Evolutionary conservation across 2,888 invertebrate genomes (phyloP), one percentile per base, ranked within the genome.

Genomic region (Oligia latruncula): DNA sequence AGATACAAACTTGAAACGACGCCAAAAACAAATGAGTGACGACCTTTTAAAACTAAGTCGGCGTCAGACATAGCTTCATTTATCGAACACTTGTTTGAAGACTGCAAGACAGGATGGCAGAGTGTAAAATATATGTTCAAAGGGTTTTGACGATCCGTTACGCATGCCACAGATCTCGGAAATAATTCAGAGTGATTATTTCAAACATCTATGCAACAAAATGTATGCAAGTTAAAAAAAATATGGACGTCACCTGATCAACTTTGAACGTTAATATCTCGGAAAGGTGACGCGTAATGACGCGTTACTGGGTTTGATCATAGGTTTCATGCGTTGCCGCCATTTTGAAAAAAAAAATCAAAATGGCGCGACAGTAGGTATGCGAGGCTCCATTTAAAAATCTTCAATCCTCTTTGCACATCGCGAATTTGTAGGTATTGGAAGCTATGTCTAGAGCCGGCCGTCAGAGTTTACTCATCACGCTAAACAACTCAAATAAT

Each of bases 21-120:
- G 8, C 62, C 71, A 75, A 84, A 74, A 74, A 80, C 55, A 76
- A 67, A 58, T 84, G 77, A 76, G 70, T 65, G 80, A 83, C 87
- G 80, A 80, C 85, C 78, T 65, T 46, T 46, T n/a, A 73, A 71
- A 72, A 58, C 23, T 65, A 64, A 68, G 23, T 55, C 55, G 2
- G 13, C 23, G 46, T 15, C n/a, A 49, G 40, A 29, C 67, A 77
- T 62, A 77, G 62, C 62, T 81, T 68, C 15, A 64, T 78, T 46
- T 29, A 23, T 67, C 62, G 55, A 9, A 52, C 35, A 60, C 15
- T 40, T 29, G 15, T n/a, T 62, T 65, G n/a, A 75, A 66, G 15
- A 55, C 20, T 52, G 58, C n/a, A 46, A 40, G 29, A 35, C 15
- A 1, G 15, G 0, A 9, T 52, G 11, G 23, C 40, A 52, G 6